phyloP scores from a whole-genome alignment of 92 coral and sea anemone species.

The Phymanthus crucifer region DNA sequence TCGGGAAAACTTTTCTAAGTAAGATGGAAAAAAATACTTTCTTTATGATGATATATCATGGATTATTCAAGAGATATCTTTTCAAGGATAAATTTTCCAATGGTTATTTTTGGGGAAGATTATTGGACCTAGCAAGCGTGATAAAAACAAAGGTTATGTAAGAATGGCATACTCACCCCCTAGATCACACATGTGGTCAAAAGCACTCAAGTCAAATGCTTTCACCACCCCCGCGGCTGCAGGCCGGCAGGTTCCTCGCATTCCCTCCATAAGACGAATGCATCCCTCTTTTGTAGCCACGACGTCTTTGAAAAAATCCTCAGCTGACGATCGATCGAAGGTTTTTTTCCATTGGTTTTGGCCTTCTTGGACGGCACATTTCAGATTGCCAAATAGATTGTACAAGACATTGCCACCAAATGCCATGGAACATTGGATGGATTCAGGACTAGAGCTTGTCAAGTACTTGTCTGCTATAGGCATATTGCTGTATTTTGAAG shows the following conservation, averaged over 20 bases:
- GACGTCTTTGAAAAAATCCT: slow-evolving; percentile 52
- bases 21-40: too few relatives aligned
- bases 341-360: slow-evolving; percentile 68
- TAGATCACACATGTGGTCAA: slow-evolving; percentile 56
- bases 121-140: background rate
- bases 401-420: slow-evolving; percentile 46
- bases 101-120: background rate
- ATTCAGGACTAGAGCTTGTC: slow-evolving; percentile 42
- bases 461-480: slow-evolving; percentile 44
- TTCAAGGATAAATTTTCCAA: background rate
- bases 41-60: too few relatives aligned
- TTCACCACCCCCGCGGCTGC: slow-evolving; percentile 44
- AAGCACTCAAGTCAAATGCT: slow-evolving; percentile 55
- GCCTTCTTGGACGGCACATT: slow-evolving; percentile 65
- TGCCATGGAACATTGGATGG: slow-evolving; percentile 32
- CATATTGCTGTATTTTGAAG: slow-evolving; percentile 41
- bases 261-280: slow-evolving; percentile 26
- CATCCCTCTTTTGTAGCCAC: slow-evolving; percentile 28
- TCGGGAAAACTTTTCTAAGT: too few relatives aligned
- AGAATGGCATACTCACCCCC: slow-evolving; percentile 56
- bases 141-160: background rate
- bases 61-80: background rate
- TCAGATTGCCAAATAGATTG: slow-evolving; percentile 51
- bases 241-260: slow-evolving; percentile 50
- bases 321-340: slow-evolving; percentile 47